Evolutionary conservation across 1,140 invertebrate species (phyloP).

Genomic region (Eulimnadia texana): DNA sequence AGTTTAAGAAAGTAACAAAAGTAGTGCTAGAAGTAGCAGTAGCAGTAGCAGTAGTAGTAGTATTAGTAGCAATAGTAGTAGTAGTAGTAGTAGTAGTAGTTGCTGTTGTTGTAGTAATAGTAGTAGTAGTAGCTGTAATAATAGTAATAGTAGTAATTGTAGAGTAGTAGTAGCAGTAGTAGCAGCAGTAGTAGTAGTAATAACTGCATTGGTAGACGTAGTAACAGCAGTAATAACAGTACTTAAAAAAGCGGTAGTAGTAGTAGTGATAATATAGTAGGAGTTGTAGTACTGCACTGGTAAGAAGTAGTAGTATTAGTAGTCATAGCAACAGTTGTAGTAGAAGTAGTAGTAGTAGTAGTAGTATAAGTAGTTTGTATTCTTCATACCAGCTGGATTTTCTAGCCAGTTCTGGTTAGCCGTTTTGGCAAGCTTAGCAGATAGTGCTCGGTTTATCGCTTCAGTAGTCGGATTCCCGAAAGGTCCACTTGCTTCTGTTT

Average conservation of each 20-base stretch:
- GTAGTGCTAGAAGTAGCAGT: not conserved
- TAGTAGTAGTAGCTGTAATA: not conserved
- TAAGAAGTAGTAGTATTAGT: not conserved
- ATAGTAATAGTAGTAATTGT: not conserved
- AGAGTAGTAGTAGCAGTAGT: not conserved
- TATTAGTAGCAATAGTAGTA: not conserved
- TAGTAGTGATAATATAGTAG: not conserved
- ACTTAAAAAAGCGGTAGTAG: not conserved
- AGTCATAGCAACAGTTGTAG: not conserved
- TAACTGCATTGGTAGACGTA: not conserved
- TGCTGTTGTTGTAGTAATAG: not conserved
- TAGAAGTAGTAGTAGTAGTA: not conserved
- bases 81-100: not conserved
- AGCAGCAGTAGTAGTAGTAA: not conserved
- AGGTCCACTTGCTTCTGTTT: not conserved
- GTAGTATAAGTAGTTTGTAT: not conserved
- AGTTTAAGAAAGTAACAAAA: too few species aligned
- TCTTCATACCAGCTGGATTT: not conserved
- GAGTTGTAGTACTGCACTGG: not conserved
- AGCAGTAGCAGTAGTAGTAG: not conserved
- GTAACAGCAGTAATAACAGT: not conserved
- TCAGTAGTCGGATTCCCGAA: not conserved
- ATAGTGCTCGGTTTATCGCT: not conserved
- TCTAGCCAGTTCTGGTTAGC: not conserved
- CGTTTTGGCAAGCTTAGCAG: not conserved